Percentiles rank a stretch among this genome's conserved stretches.
Evolutionary conservation across 2,113 vertebrate genomes (phyloP).

Genomic region (Epinephelus lanceolatus): DNA sequence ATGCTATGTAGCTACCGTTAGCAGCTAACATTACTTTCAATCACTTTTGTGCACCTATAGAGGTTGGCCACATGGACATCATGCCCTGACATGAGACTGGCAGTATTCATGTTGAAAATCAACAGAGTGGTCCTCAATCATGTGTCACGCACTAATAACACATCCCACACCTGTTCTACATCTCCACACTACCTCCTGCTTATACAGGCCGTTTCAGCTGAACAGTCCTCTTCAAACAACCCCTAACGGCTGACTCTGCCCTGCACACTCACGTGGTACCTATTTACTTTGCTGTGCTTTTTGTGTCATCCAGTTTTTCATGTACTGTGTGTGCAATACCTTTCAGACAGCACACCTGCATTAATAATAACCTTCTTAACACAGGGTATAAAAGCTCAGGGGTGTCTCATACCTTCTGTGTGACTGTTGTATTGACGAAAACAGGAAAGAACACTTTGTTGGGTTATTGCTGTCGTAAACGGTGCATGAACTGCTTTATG

Average conservation of each 20-base stretch:
- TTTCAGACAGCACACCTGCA: neutral
- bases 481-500: slow-evolving; percentile 14
- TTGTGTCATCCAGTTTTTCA: slow-evolving; percentile 17
- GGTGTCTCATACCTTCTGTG: neutral
- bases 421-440: slow-evolving; percentile 21
- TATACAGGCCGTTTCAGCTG: slow-evolving; percentile 22
- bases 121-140: neutral
- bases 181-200: slow-evolving; percentile 8
- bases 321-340: neutral
- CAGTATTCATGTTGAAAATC: slow-evolving; percentile 1
- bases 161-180: slow-evolving; percentile 37
- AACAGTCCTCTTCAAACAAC: slow-evolving; percentile 28
- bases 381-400: neutral
- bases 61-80: neutral
- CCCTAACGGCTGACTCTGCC: slow-evolving; percentile 9
- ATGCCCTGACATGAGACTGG: neutral
- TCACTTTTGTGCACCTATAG: neutral
- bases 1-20: neutral
- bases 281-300: neutral
- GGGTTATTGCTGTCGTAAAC: slow-evolving; percentile 36
- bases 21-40: neutral
- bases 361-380: slow-evolving; percentile 1
- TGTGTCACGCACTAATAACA: slow-evolving; percentile 12
- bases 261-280: neutral
- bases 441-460: slow-evolving; percentile 30